phyloP scores from a whole-genome alignment of 1,140 invertebrate species.

The Zaprionus capensis region DNA sequence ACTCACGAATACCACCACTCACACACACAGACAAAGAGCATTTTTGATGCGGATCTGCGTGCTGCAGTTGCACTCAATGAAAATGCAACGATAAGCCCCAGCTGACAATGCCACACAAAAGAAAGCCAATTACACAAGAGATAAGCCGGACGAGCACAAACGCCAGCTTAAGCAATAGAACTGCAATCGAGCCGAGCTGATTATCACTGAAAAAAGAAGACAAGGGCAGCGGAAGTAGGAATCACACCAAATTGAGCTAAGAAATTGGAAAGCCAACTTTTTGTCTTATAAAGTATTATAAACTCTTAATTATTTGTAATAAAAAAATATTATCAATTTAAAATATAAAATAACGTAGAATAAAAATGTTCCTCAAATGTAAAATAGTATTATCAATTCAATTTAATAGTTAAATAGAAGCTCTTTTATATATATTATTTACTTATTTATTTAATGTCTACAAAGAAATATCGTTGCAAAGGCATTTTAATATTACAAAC shows the following conservation, averaged over 20 bases:
- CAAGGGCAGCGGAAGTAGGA: too few relatives aligned
- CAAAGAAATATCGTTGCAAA: too few relatives aligned
- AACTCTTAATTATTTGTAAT: background rate
- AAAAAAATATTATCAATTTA: too few relatives aligned
- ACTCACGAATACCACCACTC: background rate
- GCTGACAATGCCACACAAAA: slow-evolving; percentile 28
- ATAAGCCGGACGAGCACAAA: slow-evolving; percentile 13
- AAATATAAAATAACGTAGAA: too few relatives aligned
- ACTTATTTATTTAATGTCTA: too few relatives aligned
- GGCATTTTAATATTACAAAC: too few relatives aligned
- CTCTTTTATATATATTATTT: too few relatives aligned
- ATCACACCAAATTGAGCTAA: background rate
- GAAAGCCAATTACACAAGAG: slow-evolving; percentile 30
- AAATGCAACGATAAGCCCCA: slow-evolving; percentile 38
- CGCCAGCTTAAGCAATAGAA: slow-evolving; percentile 27
- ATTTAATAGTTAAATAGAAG: too few relatives aligned
- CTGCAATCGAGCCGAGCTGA: slow-evolving; percentile 10
- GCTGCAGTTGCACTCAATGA: slow-evolving; percentile 42
- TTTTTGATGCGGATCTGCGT: slow-evolving; percentile 36
- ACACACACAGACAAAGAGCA: slow-evolving; percentile 34
- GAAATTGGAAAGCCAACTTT: background rate
- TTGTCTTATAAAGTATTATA: background rate
- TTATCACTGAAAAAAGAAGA: background rate
- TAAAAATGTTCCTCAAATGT: too few relatives aligned
- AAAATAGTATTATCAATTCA: too few relatives aligned